Conservation (phyloP, 2,888 invertebrate genomes). For the Epinotia bilunana region DNA sequence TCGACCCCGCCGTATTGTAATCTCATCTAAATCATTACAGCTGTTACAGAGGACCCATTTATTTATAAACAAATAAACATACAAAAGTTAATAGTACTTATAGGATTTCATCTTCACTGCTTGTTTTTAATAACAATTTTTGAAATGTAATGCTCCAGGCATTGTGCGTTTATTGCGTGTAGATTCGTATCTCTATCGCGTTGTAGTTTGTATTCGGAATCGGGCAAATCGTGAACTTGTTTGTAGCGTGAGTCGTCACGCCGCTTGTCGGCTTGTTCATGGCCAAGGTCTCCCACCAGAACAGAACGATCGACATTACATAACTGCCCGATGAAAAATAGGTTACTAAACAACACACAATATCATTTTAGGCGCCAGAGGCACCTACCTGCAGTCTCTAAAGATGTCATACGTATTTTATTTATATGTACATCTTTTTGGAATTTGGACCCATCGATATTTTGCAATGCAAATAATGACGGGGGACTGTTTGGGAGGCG, state of each 20-base stretch:
- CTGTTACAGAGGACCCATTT: too few relatives aligned
- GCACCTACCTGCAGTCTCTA: not conserved
- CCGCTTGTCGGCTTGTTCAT: conserved; percentile 76
- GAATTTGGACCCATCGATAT: conserved; percentile 26
- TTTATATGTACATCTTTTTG: conserved; percentile 9
- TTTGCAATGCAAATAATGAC: conserved; percentile 42
- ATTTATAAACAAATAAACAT: too few relatives aligned
- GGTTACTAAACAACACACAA: conserved; percentile 26
- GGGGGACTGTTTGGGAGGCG: conserved; percentile 42
- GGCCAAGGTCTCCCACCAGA: conserved; percentile 78
- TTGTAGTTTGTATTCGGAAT: conserved; percentile 31
- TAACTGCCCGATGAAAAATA: conserved; percentile 67
- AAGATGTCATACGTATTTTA: conserved; percentile 10
- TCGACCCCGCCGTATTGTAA: too few relatives aligned
- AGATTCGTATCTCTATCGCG: conserved; percentile 4
- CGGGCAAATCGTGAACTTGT: conserved; percentile 37
- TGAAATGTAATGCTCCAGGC: not conserved
- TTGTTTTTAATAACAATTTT: not conserved
- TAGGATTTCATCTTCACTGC: not conserved
- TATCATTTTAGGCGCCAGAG: not conserved
- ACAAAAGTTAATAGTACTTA: too few relatives aligned
- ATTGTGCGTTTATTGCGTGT: not conserved
- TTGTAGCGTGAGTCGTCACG: conserved; percentile 52
- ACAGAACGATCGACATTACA: conserved; percentile 70
- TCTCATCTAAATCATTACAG: too few relatives aligned